These are phyloP conservation scores for Siniperca scherzeri DNA, from an alignment of 2,797 vertebrate genomes.

Conservation along the genomic window DNA sequence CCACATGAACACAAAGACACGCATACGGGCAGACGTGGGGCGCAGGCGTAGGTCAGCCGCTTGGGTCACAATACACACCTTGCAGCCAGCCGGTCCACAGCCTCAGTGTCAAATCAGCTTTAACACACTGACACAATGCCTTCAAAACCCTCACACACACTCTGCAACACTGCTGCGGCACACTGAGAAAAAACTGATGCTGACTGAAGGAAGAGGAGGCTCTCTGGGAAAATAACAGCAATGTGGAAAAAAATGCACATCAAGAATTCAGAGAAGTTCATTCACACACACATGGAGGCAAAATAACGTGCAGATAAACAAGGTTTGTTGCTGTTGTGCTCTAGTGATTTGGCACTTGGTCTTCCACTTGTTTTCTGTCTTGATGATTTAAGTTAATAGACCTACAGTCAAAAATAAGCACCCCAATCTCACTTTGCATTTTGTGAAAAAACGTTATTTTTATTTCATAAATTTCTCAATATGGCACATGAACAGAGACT, in stretches of 20 bases:
- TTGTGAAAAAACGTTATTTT: constrained; percentile 81
- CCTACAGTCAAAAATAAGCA: constrained; percentile 69
- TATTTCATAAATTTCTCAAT: constrained; percentile 85
- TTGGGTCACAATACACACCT: constrained; percentile 70
- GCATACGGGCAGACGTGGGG: constrained; percentile 47
- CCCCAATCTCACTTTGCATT: constrained; percentile 69
- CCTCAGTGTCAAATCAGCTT: constrained; percentile 71
- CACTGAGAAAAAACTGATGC: constrained; percentile 15
- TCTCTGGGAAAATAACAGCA: constrained; percentile 33
- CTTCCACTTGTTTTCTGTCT: constrained; percentile 1
- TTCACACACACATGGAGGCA: constrained; percentile 22
- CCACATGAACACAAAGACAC: constrained; percentile 33
- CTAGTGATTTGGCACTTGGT: constrained; percentile 9
- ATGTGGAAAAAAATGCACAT: constrained; percentile 27
- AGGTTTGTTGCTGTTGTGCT: constrained; percentile 18
- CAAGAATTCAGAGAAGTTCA: constrained; percentile 19
- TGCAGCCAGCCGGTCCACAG: constrained; percentile 72
- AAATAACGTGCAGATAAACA: constrained; percentile 25
- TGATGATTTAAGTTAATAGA: constrained; percentile 23
- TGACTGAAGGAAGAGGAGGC: constrained; percentile 31
- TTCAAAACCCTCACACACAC: constrained; percentile 42
- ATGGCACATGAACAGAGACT: constrained; percentile 85
- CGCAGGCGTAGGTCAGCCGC: constrained; percentile 72
- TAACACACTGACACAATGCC: constrained; percentile 73
- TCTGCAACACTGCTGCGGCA: constrained; percentile 43